phyloP scores from a whole-genome alignment of 2,113 vertebrate species.

The Gymnogyps californianus region DNA sequence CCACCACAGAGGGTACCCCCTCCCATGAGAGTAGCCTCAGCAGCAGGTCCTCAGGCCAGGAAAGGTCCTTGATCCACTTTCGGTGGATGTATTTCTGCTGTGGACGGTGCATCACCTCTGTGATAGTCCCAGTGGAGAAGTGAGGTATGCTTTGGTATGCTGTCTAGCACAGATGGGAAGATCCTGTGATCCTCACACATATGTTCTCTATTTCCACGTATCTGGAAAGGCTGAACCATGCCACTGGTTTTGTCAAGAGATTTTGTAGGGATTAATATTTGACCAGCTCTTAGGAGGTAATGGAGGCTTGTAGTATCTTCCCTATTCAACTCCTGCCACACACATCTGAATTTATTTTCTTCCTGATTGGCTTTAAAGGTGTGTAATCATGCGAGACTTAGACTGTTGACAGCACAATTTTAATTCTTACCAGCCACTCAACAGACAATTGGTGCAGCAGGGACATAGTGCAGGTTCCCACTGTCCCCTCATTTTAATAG shows the following conservation, averaged over 20 bases:
- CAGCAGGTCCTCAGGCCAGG: background rate
- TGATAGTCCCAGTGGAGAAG: background rate
- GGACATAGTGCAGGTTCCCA: constrained; percentile 5
- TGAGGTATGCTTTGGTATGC: background rate
- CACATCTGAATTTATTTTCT: constrained; percentile 59
- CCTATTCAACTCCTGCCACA: constrained; percentile 2
- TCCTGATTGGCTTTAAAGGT: constrained; percentile 47
- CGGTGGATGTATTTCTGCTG: background rate
- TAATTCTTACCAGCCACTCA: constrained; percentile 47
- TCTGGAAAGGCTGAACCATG: background rate
- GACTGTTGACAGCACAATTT: constrained; percentile 48
- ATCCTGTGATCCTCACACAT: background rate
- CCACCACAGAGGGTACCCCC: background rate
- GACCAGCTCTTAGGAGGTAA: constrained; percentile 3
- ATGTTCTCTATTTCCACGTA: background rate
- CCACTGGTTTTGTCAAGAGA: background rate
- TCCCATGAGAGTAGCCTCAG: background rate
- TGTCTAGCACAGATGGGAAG: background rate
- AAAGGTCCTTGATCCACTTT: background rate
- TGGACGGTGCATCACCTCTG: background rate
- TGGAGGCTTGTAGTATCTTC: constrained; percentile 11
- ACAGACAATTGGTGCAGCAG: background rate
- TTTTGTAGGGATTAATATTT: constrained; percentile 33
- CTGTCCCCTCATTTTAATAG: constrained; percentile 8
- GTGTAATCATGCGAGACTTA: constrained; percentile 53